Evolutionary conservation across 2,113 vertebrate genomes (phyloP), one percentile per base, ranked within the genome.

Genomic region (Catharus fuscescens): DNA sequence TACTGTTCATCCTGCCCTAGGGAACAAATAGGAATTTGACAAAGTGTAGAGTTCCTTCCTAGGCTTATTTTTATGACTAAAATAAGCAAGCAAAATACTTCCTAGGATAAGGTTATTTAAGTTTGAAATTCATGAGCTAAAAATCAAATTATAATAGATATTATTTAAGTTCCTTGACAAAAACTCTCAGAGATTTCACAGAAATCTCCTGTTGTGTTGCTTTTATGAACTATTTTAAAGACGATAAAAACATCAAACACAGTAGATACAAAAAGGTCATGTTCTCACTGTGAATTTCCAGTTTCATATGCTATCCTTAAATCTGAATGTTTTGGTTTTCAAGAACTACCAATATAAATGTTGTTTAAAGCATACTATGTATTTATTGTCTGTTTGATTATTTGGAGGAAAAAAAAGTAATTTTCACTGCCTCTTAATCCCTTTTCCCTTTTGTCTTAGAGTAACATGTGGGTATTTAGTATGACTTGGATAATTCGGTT

Each of bases 371-470:
- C 0, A 3, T 34, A 34, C 28, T 36, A 42, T 66, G 42, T 32
- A 6, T 59, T 52, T 14, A 28, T 17, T 54, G 8, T 11, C 28
- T 74, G 12, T 13, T 31, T 62, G 8, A 23, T 82, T 48, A 6
- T 38, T 80, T 57, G 3, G 1, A 15, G 5, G 26, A 1, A 8
- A 14, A 48, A 0, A 1, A 12, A 0, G 11, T 8, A 52, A 9
- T 38, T 70, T 32, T 66, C 18, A 28, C 17, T 78, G 66, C 7
- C 7, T 18, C 15, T 77, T 62, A 65, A 18, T 36, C 2, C 1
- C 1, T 78, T 77, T 52, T 29, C 6, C 40, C 9, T 65, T 45
- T 80, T 83, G 16, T 70, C 11, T 38, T 69, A 28, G 48, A 80
- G 17, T 8, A 70, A 19, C 2, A 5, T 8, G 1, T 32, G 32